Evolutionary conservation across 2,113 vertebrate genomes (phyloP), one percentile per base, ranked within the genome.

Genomic region (Procavia capensis): DNA sequence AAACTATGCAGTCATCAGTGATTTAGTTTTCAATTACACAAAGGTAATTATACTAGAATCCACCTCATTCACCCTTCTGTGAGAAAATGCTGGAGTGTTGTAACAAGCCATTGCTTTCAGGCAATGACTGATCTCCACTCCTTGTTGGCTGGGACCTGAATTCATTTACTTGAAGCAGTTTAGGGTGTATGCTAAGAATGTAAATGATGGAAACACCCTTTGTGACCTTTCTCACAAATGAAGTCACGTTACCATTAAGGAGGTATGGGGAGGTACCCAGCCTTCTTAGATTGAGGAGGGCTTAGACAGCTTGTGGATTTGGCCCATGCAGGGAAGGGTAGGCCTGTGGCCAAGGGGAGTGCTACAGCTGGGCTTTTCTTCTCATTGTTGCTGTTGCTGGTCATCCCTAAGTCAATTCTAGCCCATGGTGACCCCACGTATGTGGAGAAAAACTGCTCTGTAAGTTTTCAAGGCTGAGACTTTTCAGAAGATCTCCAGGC

Each of bases 11-110:
- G 97, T 97, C 97, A 93, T 96, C 27, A 29, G 92, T 98, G 98
- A 98, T 98, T 98, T 98, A 98, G 95, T 94, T 98, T 98, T 97
- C 97, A 98, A 97, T 98, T 98, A 98, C 97, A 97, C 57, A 94
- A 96, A 98, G 94, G 95, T 98, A 98, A 98, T 98, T 97, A 97
- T 97, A 97, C 97, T 97, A 98, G 72, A 95, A 96, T 94, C 95
- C 91, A 88, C 97, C 93, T 98, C 97, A 88, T 97, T 98, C 97
- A 93, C 83, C 90, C 87, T 96, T 97, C 96, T 83, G 93, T 98
- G 97, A 92, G 95, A 98, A 98, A 98, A 98, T 90, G 96, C 97
- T 91, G 78, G 88, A 91, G 96, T 98, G 97, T 97, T 98, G 97
- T 98, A 98, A 97, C 96, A 95, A 98, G 95, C 94, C 81, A 57